Conservation (phyloP, 2,113 vertebrate species). For the Ovis canadensis region DNA sequence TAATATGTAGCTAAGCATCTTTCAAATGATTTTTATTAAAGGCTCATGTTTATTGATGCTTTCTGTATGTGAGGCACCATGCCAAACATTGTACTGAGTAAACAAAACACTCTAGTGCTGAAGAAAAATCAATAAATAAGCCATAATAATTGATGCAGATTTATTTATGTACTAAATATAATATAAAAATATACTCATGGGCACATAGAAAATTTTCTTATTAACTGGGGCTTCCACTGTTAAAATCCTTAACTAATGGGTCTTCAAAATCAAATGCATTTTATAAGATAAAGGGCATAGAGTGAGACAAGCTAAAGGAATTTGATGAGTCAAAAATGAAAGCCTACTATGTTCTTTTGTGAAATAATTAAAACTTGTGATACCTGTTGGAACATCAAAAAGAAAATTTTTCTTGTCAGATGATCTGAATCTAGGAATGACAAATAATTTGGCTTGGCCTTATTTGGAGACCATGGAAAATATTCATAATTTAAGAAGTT, state of each 20-base stretch:
- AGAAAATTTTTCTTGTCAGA: neutral
- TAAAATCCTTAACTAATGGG: neutral
- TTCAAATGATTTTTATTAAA: neutral
- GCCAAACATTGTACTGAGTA: neutral
- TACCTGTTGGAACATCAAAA: neutral
- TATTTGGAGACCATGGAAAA: neutral
- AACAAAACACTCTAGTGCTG: neutral
- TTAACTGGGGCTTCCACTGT: neutral
- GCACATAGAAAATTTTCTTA: neutral
- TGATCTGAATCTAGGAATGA: neutral
- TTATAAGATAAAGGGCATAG: neutral
- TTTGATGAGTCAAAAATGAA: neutral
- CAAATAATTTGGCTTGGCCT: neutral
- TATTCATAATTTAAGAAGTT: neutral
- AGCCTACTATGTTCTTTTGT: neutral
- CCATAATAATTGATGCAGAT: neutral
- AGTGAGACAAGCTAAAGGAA: neutral
- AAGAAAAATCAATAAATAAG: neutral
- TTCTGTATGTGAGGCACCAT: neutral
- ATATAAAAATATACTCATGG: neutral
- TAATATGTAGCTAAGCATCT: neutral
- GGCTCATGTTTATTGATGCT: neutral
- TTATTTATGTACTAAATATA: neutral
- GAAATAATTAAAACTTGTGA: neutral
- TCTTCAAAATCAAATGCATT: neutral